These are phyloP conservation scores for Orchesellides sinensis DNA, from an alignment of 2,888 invertebrate genomes.

Conservation along the genomic window DNA sequence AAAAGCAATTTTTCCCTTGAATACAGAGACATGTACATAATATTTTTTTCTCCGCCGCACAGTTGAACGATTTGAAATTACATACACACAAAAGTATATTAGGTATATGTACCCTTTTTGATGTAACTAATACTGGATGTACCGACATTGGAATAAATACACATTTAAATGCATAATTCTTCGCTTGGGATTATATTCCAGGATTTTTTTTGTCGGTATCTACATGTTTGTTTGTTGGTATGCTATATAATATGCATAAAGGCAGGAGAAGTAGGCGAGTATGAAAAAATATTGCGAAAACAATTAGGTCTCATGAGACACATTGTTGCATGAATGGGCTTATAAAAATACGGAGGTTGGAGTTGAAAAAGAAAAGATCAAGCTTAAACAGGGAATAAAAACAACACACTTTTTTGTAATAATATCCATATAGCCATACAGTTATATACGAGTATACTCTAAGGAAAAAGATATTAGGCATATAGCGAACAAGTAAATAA, in stretches of 20 bases:
- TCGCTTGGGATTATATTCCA: constrained; percentile 58
- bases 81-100: neutral
- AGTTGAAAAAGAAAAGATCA: neutral
- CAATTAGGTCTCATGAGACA: constrained; percentile 74
- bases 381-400: constrained; percentile 10
- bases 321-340: constrained; percentile 65
- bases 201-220: constrained; percentile 23
- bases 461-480: neutral
- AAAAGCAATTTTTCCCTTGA: constrained; percentile 48
- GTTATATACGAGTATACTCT: no score
- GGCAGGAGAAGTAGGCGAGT: neutral
- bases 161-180: constrained; percentile 74
- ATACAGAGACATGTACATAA: no score
- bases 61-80: constrained; percentile 26
- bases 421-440: neutral
- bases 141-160: constrained; percentile 43
- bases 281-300: constrained; percentile 72
- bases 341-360: constrained; percentile 29
- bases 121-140: no score
- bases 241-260: neutral
- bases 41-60: constrained; percentile 11
- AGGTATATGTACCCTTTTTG: no score
- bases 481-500: constrained; percentile 28
- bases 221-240: neutral
- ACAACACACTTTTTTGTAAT: neutral